Evolutionary conservation across 2,113 vertebrate genomes (phyloP).

Genomic region (Strigops habroptila): DNA sequence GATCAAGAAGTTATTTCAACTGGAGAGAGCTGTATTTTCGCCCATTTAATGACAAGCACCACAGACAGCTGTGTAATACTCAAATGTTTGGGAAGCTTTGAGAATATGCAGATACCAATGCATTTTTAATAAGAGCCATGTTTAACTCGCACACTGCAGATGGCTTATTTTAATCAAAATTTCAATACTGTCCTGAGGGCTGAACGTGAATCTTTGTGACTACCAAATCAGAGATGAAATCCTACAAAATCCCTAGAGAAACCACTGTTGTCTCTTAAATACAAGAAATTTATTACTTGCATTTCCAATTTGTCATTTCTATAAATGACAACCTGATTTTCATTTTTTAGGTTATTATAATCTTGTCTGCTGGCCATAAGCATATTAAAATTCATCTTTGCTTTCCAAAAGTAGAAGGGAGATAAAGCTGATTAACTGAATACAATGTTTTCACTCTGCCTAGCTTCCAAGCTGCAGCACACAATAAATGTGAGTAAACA

Average conservation of each 20-base stretch:
- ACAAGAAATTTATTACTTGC: background rate
- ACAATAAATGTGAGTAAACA: background rate
- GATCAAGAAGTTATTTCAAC: background rate
- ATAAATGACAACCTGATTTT: background rate
- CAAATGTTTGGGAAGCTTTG: background rate
- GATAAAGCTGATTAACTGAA: slow-evolving; percentile 1
- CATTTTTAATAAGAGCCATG: background rate
- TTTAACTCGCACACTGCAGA: background rate
- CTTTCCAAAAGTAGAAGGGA: background rate
- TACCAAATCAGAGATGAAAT: background rate
- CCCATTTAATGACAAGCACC: background rate
- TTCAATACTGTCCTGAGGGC: background rate
- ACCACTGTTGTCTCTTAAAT: background rate
- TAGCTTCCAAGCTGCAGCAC: background rate
- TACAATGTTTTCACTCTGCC: background rate
- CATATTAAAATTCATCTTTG: background rate
- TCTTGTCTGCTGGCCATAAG: background rate
- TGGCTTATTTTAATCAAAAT: background rate
- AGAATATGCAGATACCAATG: background rate
- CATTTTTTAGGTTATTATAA: background rate
- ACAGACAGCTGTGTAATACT: background rate
- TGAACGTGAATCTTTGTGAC: slow-evolving; percentile 29
- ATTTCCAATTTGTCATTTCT: background rate
- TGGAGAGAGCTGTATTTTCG: background rate
- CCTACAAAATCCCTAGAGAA: background rate